These are phyloP conservation scores for Smithornis capensis DNA, from an alignment of 2,113 vertebrate genomes.

Conservation along the genomic window DNA sequence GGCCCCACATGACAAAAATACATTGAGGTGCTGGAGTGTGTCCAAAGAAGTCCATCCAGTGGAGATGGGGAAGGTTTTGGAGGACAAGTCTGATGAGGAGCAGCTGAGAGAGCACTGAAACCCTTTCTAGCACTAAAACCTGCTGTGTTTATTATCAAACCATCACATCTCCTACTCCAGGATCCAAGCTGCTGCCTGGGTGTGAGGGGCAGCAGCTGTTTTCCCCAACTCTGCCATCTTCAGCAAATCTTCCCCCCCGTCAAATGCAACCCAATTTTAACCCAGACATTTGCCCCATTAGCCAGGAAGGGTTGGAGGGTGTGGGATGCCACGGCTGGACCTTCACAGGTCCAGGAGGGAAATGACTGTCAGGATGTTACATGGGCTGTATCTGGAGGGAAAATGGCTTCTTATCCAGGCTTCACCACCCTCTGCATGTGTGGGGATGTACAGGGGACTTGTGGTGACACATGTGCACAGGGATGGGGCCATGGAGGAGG, in stretches of 20 bases:
- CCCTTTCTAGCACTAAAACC: neutral
- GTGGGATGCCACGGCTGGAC: neutral
- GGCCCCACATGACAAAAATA: neutral
- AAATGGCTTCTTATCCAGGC: neutral
- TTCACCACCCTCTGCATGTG: fast-evolving
- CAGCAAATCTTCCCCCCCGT: neutral
- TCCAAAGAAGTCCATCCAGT: neutral
- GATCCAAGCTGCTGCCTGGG: neutral
- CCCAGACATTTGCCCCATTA: neutral
- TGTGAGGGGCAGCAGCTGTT: neutral
- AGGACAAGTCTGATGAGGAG: neutral
- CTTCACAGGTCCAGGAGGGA: neutral
- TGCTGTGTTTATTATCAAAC: neutral
- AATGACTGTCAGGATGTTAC: fast-evolving
- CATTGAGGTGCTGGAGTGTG: neutral
- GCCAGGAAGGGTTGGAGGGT: neutral
- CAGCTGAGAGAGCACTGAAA: neutral
- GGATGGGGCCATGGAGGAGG: neutral
- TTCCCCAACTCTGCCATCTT: neutral
- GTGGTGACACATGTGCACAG: fast-evolving
- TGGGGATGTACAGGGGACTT: fast-evolving
- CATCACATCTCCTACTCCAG: neutral
- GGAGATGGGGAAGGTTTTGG: neutral
- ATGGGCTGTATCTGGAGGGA: fast-evolving
- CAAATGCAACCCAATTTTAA: neutral